Evolutionary conservation across 2,113 vertebrate genomes (phyloP), one percentile per base, ranked within the genome.

Genomic region (Myxocyprinus asiaticus): DNA sequence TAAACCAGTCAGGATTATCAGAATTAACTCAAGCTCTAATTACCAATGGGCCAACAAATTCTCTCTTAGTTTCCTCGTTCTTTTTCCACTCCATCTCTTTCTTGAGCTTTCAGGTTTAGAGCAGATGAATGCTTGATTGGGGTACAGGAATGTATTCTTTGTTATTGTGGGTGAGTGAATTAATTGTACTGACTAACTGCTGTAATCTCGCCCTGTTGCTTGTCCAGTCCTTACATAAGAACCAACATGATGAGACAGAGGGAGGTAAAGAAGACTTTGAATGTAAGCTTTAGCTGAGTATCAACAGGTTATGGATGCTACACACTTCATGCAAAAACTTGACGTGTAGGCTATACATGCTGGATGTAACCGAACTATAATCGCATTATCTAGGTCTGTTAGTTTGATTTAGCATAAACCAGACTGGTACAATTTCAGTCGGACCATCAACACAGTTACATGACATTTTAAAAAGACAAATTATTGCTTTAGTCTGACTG

Each of bases 1-100:
- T 78, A 56, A 77, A 70, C 50, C 73, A 50, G 69, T 67, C 55
- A 48, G 74, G 83, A 85, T 87, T 85, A 85, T 10, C 14, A 42
- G 75, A 77, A 80, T 85, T 85, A 85, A 12, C 51, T 44, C 67
- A 47, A 75, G 43, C 58, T 63, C 70, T 71, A 50, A 65, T 50
- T 58, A 75, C 58, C 17, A 79, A 81, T 81, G 74, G 77, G 69
- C 55, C 48, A 66, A 75, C 42, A 69, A 82, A 82, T 59, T 44
- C 22, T 47, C 14, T 51, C 65, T 53, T 67, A 56, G 9, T 50
- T 22, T 51, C 10, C 45, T 56, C 11, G 45, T 33, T 6, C 42
- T 56, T 66, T 58, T 59, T 66, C 33, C 8, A 4, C 15, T 62
- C 10, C n/a, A n/a, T n/a, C 51, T n/a, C 63, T 45, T 48, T 45